phyloP scores from a whole-genome alignment of 2,797 vertebrate genomes.

The Acipenser oxyrinchus region DNA sequence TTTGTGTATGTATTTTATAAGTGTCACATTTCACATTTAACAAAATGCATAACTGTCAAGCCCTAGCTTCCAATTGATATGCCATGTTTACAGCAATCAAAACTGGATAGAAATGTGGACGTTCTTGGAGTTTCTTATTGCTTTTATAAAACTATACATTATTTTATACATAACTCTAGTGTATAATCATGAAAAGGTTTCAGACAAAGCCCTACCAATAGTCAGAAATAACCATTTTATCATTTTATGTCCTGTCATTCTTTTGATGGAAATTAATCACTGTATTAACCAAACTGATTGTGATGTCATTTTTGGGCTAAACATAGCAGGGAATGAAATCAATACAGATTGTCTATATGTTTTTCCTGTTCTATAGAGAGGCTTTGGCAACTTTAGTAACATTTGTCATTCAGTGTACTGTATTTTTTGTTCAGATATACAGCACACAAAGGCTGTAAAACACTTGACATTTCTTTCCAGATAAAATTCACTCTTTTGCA shows the following conservation, averaged over 20 bases:
- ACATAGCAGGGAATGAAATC: constrained; percentile 36
- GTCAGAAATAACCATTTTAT: too few species aligned
- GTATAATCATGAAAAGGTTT: too few species aligned
- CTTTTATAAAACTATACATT: too few species aligned
- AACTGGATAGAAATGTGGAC: too few species aligned
- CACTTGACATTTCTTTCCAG: constrained; percentile 42
- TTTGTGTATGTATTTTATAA: too few species aligned
- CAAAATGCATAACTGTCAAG: too few species aligned
- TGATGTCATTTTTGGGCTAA: constrained; percentile 41
- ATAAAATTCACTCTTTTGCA: constrained; percentile 3
- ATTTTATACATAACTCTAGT: too few species aligned
- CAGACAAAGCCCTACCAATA: too few species aligned
- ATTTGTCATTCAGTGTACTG: not conserved
- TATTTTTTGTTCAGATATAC: not conserved
- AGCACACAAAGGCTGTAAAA: constrained; percentile 26
- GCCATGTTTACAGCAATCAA: too few species aligned
- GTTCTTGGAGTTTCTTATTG: too few species aligned
- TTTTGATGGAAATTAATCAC: constrained; percentile 45
- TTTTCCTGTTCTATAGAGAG: constrained; percentile 52
- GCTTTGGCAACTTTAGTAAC: not conserved
- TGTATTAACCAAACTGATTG: constrained; percentile 52
- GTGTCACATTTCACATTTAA: too few species aligned
- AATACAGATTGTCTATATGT: constrained; percentile 25
- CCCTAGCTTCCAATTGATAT: too few species aligned
- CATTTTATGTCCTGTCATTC: constrained; percentile 32